phyloP scores from a whole-genome alignment of 2,888 invertebrate genomes.

The Cheilosia variabilis region DNA sequence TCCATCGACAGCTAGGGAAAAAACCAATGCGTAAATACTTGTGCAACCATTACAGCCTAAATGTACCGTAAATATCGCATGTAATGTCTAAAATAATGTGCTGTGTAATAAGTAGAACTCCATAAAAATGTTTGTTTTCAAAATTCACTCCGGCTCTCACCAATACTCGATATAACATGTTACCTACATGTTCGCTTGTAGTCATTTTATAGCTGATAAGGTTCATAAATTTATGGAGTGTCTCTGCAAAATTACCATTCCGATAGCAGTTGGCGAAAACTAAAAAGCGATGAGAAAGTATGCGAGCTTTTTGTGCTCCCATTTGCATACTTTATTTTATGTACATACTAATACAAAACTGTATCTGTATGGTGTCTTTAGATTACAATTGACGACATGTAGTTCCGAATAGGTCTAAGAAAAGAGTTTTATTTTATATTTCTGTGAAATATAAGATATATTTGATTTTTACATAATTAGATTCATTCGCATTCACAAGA shows the following conservation, averaged over 20 bases:
- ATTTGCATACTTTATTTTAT: not conserved
- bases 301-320: slow-evolving; percentile 10
- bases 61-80: slow-evolving; percentile 62
- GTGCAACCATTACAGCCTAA: slow-evolving; percentile 47
- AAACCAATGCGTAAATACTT: slow-evolving; percentile 7
- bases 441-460: slow-evolving; percentile 48
- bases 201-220: slow-evolving; percentile 68
- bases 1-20: slow-evolving; percentile 26
- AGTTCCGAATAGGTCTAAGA: not conserved
- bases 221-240: slow-evolving; percentile 67
- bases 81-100: slow-evolving; percentile 35
- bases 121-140: slow-evolving; percentile 55
- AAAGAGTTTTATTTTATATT: slow-evolving; percentile 58
- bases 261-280: slow-evolving; percentile 21
- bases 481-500: slow-evolving; percentile 37
- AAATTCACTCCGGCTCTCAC: slow-evolving; percentile 33
- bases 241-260: slow-evolving; percentile 54
- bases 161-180: slow-evolving; percentile 23
- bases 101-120: slow-evolving; percentile 27
- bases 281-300: slow-evolving; percentile 33
- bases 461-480: slow-evolving; percentile 46
- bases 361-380: too few relatives aligned
- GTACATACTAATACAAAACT: not conserved
- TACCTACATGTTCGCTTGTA: slow-evolving; percentile 33
- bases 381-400: too few relatives aligned